Base-by-base conservation (phyloP, 2,113 vertebrate genomes). In the Chionis minor region DNA sequence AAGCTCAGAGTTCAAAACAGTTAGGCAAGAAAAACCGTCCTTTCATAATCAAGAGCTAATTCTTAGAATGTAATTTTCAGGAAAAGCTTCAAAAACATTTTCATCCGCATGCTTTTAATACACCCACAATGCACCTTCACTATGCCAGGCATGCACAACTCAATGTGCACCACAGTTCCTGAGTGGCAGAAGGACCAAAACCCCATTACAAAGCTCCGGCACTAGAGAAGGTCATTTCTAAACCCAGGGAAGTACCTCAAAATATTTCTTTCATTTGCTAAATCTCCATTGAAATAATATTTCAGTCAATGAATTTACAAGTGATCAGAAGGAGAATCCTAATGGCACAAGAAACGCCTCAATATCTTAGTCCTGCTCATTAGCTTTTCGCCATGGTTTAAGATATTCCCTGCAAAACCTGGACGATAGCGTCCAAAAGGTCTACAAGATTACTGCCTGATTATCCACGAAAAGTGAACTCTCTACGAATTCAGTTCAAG, bases 381-480 rank as follows among this genome's bases (percentile, higher is more conserved):
- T 12, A 69, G 70, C 22, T 91, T 73, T 66, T 71, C 65, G 56
- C 18, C 9, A 4, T 4, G 4, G 47, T 19, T 84, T 75, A 86
- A 83, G 8, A 62, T 3, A 79, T 6, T 54, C 9, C 38, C 49
- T 28, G 35, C 28, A 79, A 94, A 88, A 81, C 18, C 49, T n/a
- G 5, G 20, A 72, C 5, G 18, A 51, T 4, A 73, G 44, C 1
- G 5, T 62, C 49, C 73, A 95, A 84, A 70, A 58, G 24, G 51
- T 65, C 38, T 62, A 61, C 20, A 73, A 80, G 42, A 65, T 35
- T 54, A 86, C 22, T 91, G 65, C 14, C 40, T 22, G 32, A 82
- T 65, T 58, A 81, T 24, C 54, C 81, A 80, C 27, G 26, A 86
- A 95, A 94, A 77, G 32, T 47, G 27, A 91, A 87, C 52, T 90